A percentile compares a stretch with the other conserved stretches of the same genome.
These are phyloP conservation scores for Fragum fragum DNA, from an alignment of 2,888 invertebrate genomes.

Conservation along the genomic window DNA sequence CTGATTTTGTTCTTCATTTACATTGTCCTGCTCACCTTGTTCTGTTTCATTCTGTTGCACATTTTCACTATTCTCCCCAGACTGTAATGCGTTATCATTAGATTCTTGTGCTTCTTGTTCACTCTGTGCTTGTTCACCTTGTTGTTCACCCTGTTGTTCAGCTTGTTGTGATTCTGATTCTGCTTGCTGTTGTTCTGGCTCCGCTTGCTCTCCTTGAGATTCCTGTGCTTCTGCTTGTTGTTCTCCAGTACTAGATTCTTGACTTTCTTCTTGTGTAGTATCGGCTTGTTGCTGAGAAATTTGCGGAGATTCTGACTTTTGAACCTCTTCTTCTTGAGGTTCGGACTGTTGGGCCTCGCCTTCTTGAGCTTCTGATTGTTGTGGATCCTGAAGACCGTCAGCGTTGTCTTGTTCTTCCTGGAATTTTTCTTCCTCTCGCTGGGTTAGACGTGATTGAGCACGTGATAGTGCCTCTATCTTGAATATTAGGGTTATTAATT, in stretches of 20 bases:
- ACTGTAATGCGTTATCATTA: background rate
- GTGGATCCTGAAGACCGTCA: background rate
- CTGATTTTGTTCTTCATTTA: conserved; percentile 12
- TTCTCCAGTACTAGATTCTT: background rate
- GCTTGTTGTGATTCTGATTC: background rate
- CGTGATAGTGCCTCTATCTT: conserved; percentile 26
- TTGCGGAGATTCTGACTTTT: background rate
- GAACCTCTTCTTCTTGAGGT: conserved; percentile 22
- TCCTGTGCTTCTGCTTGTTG: background rate
- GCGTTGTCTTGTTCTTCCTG: background rate
- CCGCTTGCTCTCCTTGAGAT: background rate
- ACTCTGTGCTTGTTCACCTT: background rate
- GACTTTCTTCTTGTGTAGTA: background rate
- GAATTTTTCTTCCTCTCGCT: background rate
- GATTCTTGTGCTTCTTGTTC: conserved; percentile 1
- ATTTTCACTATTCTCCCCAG: background rate
- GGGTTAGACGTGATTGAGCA: background rate
- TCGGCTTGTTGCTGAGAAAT: background rate
- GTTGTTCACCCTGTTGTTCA: conserved; percentile 13
- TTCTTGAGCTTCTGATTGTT: conserved; percentile 5
- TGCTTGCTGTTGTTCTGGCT: background rate
- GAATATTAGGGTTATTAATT: conserved; percentile 24
- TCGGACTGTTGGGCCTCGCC: conserved; percentile 14
- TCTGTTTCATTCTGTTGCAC: background rate
- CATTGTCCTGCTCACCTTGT: conserved; percentile 1